phyloP scores from a whole-genome alignment of 2,113 vertebrate species.

The Machaerirhynchus nigripectus region DNA sequence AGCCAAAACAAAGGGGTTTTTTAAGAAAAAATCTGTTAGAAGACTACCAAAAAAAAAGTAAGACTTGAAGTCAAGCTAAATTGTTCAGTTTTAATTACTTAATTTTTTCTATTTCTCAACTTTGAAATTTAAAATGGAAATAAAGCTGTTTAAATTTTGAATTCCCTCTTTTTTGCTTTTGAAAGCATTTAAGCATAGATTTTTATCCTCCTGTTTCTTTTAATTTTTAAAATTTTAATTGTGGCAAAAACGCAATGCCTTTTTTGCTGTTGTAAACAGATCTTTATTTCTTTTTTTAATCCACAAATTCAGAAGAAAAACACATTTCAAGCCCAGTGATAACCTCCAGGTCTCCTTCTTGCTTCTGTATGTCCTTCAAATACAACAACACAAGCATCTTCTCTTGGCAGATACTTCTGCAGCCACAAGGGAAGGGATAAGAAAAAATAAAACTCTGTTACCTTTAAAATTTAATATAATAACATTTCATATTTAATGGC shows the following conservation, averaged over 20 bases:
- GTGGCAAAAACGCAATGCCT: not conserved
- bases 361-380: not conserved
- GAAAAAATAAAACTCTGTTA: not conserved
- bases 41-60: not conserved
- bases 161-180: not conserved
- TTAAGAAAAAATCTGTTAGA: fast-evolving
- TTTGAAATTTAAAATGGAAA: not conserved
- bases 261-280: not conserved
- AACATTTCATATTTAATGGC: not conserved
- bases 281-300: not conserved
- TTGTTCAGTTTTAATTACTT: not conserved
- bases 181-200: not conserved
- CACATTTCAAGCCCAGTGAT: not conserved
- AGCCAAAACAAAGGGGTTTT: not conserved
- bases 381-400: not conserved
- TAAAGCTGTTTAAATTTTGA: not conserved
- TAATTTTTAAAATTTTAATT: no score
- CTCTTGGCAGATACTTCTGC: not conserved
- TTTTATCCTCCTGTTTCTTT: not conserved
- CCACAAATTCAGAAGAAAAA: not conserved
- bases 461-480: not conserved
- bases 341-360: not conserved
- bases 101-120: not conserved
- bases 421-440: not conserved
- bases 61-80: not conserved